Evolutionary conservation across 2,113 vertebrate genomes (phyloP), one percentile per base, ranked within the genome.

Genomic region (Pseudopipra pipra): DNA sequence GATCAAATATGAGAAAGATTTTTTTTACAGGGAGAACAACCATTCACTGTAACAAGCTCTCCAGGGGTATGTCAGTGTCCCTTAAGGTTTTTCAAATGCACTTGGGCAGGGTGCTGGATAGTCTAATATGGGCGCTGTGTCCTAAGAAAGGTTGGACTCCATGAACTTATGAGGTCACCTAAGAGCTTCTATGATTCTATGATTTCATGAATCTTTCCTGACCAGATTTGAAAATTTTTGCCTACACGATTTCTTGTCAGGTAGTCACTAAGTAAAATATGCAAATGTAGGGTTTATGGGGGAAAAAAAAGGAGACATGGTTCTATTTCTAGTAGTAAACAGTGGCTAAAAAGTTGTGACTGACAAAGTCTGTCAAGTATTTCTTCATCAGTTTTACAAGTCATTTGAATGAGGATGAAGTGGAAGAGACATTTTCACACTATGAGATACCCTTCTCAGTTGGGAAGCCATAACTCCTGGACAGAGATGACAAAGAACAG

Each of bases 61-160:
- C 8, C 6, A 43, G 17, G 2, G 11, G 14, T 0, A 0, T 56
- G 14, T 8, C 11, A 73, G 28, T 44, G n/a, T 72, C 14, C 17
- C 2, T 49, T 67, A 19, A 44, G 8, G 14, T 43, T 77, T 81
- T 70, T 27, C 12, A 44, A 12, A 51, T 55, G 31, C 2, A 16
- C 22, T 22, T 74, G 35, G 11, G 33, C 13, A 30, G 4, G 5
- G 13, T 80, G 11, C 8, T 89, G 31, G 8, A 21, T 54, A 72
- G 31, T 25, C 16, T 35, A 54, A 33, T n/a, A 49, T 1, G 1
- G 39, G 1, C 4, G 30, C 14, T 47, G 14, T 59, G 51, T 85
- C 8, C 12, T 72, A 12, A 0, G 0, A 52, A 47, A 66, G 0
- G 3, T 41, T 61, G 11, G 5, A 43, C 11, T 8, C 31, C 11